Conservation (phyloP, 2,113 vertebrate genomes). For the Alosa alosa region DNA sequence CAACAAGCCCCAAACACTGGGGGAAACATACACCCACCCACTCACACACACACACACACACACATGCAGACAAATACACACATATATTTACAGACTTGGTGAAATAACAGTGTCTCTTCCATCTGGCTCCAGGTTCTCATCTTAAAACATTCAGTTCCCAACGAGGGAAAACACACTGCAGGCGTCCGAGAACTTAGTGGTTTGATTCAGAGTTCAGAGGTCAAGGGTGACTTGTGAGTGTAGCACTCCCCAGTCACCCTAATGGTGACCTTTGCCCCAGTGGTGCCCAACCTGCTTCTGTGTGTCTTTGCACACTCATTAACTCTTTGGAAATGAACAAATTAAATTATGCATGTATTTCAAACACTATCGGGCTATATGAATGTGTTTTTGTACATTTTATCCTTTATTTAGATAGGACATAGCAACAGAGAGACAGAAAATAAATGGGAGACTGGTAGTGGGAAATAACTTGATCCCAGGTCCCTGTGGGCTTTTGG, state of each 20-base stretch:
- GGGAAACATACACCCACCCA: conserved; percentile 1
- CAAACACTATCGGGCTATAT: not conserved
- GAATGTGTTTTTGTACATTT: not conserved
- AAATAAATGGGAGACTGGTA: not conserved
- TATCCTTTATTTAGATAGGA: not conserved
- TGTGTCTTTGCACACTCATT: not conserved
- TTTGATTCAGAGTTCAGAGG: conserved; percentile 10
- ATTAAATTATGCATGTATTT: not conserved
- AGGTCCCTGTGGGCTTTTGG: not conserved
- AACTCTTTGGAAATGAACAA: not conserved
- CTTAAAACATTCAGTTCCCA: not conserved
- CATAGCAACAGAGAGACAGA: not conserved
- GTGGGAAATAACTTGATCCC: not conserved
- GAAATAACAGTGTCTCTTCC: conserved; percentile 14
- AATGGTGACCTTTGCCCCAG: not conserved
- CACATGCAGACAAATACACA: not conserved
- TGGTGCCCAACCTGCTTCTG: not conserved
- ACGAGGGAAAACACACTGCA: not conserved
- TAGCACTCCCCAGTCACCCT: not conserved
- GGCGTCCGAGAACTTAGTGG: not conserved
- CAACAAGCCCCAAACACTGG: not conserved
- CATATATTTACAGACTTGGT: conserved; percentile 13
- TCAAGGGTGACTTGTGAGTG: conserved; percentile 9
- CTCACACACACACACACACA: not conserved
- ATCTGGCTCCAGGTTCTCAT: not conserved